Evolutionary conservation across 2,797 vertebrate genomes (phyloP), one percentile per base, ranked within the genome.

Genomic region (Anabacerthia variegaticeps): DNA sequence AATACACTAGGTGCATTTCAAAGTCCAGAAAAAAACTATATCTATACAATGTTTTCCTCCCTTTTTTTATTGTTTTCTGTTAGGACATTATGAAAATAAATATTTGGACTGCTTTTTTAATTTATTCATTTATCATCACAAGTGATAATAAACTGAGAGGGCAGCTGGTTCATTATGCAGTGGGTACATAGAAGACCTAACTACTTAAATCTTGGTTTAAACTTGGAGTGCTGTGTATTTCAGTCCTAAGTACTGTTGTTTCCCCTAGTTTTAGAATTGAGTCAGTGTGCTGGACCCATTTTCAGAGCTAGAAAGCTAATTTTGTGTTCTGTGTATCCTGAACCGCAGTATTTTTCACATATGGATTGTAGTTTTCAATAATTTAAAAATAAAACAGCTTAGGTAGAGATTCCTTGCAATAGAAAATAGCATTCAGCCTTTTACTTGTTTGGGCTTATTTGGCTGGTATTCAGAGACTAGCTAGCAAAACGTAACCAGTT

Each of bases 401-500:
- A 26, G 24, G 65, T 66, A n/a, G 17, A 61, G 7, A n/a, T 79
- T 76, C 27, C 9, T 88, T 92, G 51, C 34, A 74, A 13, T 20
- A 81, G 41, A 62, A 77, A 86, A 28, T 28, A 54, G 2, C 12
- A 41, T 75, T 90, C 51, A 91, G 32, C 39, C 14, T 93, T 96
- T 92, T 76, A 78, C 26, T 83, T 61, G 22, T 80, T 59, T 74
- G 39, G 7, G 51, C 80, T 96, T 91, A 67, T 88, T 65, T 43
- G 36, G 48, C 27, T 91, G 36, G 4, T 87, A 48, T 84, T 86
- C 41, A 48, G 93, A 88, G 81, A 51, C 28, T 78, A 82, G 61
- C 41, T 88, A 15, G 32, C 13, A 54, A 58, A 88, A 55, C 18
- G 10, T 81, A 78, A 34, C 19, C 22, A 48, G 65, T 56, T 84